Evolutionary conservation across 2,888 invertebrate genomes (phyloP), one percentile per base, ranked within the genome.

Genomic region (Tinea pellionella): DNA sequence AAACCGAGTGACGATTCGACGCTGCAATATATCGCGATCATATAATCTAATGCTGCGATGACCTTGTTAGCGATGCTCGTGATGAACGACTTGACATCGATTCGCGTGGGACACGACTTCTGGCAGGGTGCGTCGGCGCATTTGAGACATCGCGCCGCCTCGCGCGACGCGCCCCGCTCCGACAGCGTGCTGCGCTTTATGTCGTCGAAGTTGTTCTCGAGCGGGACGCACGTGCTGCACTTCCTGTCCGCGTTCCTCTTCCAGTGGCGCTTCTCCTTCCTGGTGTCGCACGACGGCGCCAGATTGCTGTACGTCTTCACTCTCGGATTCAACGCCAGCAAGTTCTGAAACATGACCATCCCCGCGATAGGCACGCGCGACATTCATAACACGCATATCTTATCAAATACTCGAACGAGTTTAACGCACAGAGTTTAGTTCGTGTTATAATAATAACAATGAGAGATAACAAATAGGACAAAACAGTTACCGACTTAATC

Each of bases 71-170:
- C 91, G 67, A 99, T 99, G 77, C 96, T 96, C 0, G 95, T 95
- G 61, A 99, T 99, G 75, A 99, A 99, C 61, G 94, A 92, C 80
- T 99, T 99, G 64, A 99, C 92, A 71, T 99, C 99, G 62, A 99
- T 88, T 79, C 99, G 98, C 0, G 99, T 99, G 0, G 99, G 99
- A 66, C 99, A 99, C 0, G 97, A 96, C 79, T 99, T 99, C 83
- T 99, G 99, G 71, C 99, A 99, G 0, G 98, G 98, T 0, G 98
- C 98, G 80, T 99, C 98, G 0, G 94, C 96, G 74, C 97, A 97
- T 76, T 97, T 97, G 16, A 97, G 85, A 69, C 97, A 97, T 58
- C 97, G 88, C 0, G 93, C 92, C 0, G 98, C 96, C 79, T 98
- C 98, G 64, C 89, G 91, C 37, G 99, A 81, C 0, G 99, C 99